A percentile compares a stretch with the other conserved stretches of the same genome.
These are phyloP conservation scores for Allygus modestus DNA, from an alignment of 2,888 invertebrate species.

Conservation along the genomic window DNA sequence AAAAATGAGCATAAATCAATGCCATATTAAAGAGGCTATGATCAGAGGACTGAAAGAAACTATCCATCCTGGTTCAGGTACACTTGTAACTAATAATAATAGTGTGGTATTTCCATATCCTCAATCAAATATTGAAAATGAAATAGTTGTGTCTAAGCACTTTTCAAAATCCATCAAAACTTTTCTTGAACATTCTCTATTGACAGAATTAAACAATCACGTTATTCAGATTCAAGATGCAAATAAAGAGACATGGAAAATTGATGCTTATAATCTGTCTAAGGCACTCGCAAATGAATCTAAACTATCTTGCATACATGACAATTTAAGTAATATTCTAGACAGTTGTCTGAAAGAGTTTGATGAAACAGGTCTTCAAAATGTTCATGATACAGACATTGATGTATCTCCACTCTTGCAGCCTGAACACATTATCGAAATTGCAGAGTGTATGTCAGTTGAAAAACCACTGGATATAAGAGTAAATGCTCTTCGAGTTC, in stretches of 20 bases:
- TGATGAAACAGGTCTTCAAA: not conserved
- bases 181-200: not conserved
- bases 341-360: constrained; percentile 59
- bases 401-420: constrained; percentile 49
- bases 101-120: not conserved
- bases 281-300: constrained; percentile 49
- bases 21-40: not conserved
- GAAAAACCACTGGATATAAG: constrained; percentile 58
- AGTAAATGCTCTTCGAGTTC: constrained; percentile 52
- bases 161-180: constrained; percentile 24
- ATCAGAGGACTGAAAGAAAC: constrained; percentile 15
- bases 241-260: constrained; percentile 55
- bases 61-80: not conserved
- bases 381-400: constrained; percentile 1
- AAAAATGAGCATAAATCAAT: not conserved
- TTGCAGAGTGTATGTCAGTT: constrained; percentile 57
- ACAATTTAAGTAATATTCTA: constrained; percentile 61
- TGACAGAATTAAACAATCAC: constrained; percentile 4
- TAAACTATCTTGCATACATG: constrained; percentile 44
- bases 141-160: not conserved
- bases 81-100: not conserved
- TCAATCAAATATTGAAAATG: not conserved
- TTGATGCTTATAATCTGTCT: constrained; percentile 59
- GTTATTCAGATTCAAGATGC: not conserved
- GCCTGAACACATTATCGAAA: constrained; percentile 51